Conservation (phyloP, 2,113 vertebrate species). For the Xenopus borealis region DNA sequence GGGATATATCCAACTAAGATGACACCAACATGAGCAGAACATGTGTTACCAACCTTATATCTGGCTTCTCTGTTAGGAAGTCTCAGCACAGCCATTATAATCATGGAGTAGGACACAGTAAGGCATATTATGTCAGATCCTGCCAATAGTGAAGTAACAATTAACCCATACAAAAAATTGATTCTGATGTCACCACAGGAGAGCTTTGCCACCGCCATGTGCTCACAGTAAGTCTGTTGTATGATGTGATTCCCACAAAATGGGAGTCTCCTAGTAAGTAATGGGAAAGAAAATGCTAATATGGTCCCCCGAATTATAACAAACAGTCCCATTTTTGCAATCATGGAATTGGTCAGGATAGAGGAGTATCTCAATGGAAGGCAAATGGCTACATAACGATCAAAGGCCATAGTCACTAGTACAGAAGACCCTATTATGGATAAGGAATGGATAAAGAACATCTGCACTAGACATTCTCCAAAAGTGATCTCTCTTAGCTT, state of each 20-base stretch:
- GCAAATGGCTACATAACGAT: too few relatives aligned
- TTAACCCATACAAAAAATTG: slow-evolving; percentile 45
- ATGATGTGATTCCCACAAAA: slow-evolving; percentile 49
- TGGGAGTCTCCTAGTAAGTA: slow-evolving; percentile 48
- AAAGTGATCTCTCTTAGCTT: too few relatives aligned
- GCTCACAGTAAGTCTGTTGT: slow-evolving; percentile 50
- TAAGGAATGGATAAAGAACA: slow-evolving; percentile 53
- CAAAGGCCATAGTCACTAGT: slow-evolving; percentile 20
- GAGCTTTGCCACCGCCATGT: slow-evolving; percentile 41
- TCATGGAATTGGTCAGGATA: too few relatives aligned
- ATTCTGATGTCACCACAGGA: slow-evolving; percentile 46
- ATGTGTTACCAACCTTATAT: too few relatives aligned
- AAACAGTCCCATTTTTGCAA: slow-evolving; percentile 8
- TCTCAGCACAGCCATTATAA: too few relatives aligned
- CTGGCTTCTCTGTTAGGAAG: too few relatives aligned
- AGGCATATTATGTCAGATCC: slow-evolving; percentile 48
- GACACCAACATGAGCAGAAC: too few relatives aligned
- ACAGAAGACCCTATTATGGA: slow-evolving; percentile 54
- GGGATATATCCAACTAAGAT: too few relatives aligned
- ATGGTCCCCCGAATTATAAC: slow-evolving; percentile 44
- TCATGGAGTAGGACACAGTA: slow-evolving; percentile 25
- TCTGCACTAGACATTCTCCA: slow-evolving; percentile 53
- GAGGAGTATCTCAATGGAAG: too few relatives aligned
- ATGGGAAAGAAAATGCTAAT: not conserved
- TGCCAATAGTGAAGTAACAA: slow-evolving; percentile 5